phyloP scores from a whole-genome alignment of 2,888 invertebrate species.

The Linnaemya tessellans region DNA sequence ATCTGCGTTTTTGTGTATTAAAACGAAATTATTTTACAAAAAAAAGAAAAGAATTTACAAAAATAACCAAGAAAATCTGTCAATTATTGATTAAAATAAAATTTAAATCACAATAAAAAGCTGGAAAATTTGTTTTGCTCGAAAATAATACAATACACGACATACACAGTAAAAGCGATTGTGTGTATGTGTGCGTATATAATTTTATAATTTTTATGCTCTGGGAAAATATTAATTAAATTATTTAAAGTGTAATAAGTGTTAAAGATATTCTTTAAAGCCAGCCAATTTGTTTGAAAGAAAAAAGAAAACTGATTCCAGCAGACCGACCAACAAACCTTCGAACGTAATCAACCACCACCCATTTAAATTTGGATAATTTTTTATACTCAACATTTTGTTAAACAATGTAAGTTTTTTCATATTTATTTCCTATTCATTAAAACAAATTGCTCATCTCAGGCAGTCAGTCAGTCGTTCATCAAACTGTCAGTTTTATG shows the following conservation, averaged over 20 bases:
- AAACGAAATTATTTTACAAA: slow-evolving; percentile 8
- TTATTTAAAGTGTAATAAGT: slow-evolving; percentile 11
- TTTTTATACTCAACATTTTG: slow-evolving; percentile 57
- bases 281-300: neutral
- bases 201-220: neutral
- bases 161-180: too few species aligned
- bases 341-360: slow-evolving; percentile 54
- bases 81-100: slow-evolving; percentile 55
- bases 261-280: slow-evolving; percentile 35
- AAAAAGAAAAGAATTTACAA: neutral
- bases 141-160: neutral
- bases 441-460: neutral
- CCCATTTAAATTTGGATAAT: slow-evolving; percentile 63
- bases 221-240: neutral
- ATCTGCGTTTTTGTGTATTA: slow-evolving; percentile 12
- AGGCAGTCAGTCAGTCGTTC: neutral
- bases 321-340: neutral
- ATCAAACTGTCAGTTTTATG: neutral
- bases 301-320: neutral
- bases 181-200: too few species aligned
- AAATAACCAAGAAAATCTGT: slow-evolving; percentile 46
- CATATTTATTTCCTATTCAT: neutral
- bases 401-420: slow-evolving; percentile 67
- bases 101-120: slow-evolving; percentile 19
- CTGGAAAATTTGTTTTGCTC: neutral